Evolutionary conservation across 1,140 invertebrate genomes (phyloP).

Genomic region (Cherax destructor): DNA sequence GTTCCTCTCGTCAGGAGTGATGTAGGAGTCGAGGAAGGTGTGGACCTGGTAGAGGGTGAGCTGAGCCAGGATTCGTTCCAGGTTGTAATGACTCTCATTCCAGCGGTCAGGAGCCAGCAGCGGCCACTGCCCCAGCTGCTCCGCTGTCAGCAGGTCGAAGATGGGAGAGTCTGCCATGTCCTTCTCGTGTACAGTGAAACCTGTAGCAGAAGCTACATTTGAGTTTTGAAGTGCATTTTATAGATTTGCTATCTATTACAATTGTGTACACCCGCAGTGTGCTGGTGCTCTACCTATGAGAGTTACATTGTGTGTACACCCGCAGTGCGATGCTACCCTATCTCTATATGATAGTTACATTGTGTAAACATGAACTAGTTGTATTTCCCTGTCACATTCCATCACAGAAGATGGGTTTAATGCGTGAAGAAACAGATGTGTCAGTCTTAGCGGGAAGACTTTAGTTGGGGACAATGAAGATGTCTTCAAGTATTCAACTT

Average conservation of each 20-base stretch:
- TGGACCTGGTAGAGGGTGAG: conserved; percentile 78
- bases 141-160: conserved; percentile 75
- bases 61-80: conserved; percentile 76
- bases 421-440: no score
- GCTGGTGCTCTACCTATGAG: no score
- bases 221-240: background rate
- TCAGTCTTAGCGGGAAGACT: no score
- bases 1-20: conserved; percentile 78
- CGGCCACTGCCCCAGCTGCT: conserved; percentile 78
- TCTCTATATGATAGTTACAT: no score
- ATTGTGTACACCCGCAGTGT: no score
- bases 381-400: no score
- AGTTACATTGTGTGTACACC: no score
- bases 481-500: no score
- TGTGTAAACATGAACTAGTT: no score
- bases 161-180: conserved; percentile 74
- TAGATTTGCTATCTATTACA: background rate
- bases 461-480: no score
- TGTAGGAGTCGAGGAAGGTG: conserved; percentile 77
- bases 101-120: conserved; percentile 75
- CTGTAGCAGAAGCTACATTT: conserved; percentile 25
- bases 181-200: conserved; percentile 68
- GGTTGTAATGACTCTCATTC: conserved; percentile 73
- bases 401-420: no score
- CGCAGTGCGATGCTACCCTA: no score